Conservation (phyloP, 2,888 invertebrate species). For the Dryomyza anilis region DNA sequence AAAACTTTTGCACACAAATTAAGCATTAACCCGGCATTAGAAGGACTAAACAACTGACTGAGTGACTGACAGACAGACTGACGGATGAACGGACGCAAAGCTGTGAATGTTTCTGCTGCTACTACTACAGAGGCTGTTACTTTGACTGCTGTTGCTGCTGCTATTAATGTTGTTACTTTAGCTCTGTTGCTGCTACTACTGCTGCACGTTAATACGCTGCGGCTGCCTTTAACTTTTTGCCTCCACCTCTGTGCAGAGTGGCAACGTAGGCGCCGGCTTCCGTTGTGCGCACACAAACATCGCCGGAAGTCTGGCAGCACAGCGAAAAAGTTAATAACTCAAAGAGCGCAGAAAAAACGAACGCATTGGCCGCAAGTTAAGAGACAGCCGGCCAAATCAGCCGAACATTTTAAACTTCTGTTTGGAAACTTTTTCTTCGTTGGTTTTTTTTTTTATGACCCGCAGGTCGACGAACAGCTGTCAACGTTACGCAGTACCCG, state of each 20-base stretch:
- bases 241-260: background rate
- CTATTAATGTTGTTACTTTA: background rate
- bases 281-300: background rate
- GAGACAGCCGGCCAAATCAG: background rate
- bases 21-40: background rate
- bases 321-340: background rate
- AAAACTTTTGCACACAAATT: background rate
- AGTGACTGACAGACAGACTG: too few species aligned
- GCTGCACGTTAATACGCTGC: background rate
- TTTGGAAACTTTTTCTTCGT: too few species aligned
- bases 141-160: background rate
- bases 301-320: background rate
- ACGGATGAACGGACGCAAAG: too few species aligned
- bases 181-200: background rate
- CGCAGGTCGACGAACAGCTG: background rate
- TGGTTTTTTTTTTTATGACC: background rate
- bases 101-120: background rate
- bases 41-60: too few species aligned
- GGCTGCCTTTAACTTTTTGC: background rate
- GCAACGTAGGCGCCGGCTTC: background rate
- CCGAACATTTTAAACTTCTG: background rate
- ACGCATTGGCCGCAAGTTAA: background rate
- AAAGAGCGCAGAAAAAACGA: background rate
- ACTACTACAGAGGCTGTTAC: too few species aligned
- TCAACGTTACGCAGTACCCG: background rate